Conservation (phyloP, 2,113 vertebrate species). For the Planiliza haematocheilus region DNA sequence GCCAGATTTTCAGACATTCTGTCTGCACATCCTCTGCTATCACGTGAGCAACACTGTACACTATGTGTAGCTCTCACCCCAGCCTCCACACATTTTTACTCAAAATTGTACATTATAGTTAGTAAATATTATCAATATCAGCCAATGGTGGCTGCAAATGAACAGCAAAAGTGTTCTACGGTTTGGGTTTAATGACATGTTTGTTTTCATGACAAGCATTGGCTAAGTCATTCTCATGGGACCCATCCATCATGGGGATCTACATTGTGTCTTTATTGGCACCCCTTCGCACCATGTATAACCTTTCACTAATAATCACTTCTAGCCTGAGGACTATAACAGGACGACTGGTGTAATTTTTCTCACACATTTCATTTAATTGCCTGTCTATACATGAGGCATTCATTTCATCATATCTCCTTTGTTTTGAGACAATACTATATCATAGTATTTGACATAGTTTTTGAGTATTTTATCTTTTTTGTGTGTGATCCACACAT, state of each 20-base stretch:
- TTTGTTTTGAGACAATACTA: neutral
- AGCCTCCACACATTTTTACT: neutral
- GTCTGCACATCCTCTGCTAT: neutral
- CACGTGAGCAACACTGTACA: slow-evolving; percentile 3
- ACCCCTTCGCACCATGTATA: slow-evolving; percentile 59
- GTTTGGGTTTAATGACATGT: slow-evolving; percentile 58
- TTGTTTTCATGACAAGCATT: slow-evolving; percentile 67
- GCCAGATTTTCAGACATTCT: slow-evolving; percentile 63
- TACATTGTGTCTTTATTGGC: slow-evolving; percentile 67
- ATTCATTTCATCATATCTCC: neutral
- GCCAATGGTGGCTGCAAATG: slow-evolving; percentile 4
- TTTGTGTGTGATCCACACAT: neutral
- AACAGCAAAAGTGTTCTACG: slow-evolving; percentile 10
- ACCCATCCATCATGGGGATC: slow-evolving; percentile 63
- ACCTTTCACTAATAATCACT: slow-evolving; percentile 71
- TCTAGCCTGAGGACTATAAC: slow-evolving; percentile 22
- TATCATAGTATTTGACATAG: neutral
- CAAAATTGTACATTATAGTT: neutral
- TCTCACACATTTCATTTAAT: slow-evolving; percentile 32
- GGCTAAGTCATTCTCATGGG: slow-evolving; percentile 55
- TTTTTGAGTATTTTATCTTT: no score
- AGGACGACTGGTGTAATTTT: slow-evolving; percentile 38
- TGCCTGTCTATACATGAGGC: slow-evolving; percentile 24
- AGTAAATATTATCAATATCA: slow-evolving; percentile 6
- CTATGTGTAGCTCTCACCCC: neutral